These are phyloP conservation scores for Chiloscyllium plagiosum DNA, from an alignment of 2,113 vertebrate species.

Conservation along the genomic window DNA sequence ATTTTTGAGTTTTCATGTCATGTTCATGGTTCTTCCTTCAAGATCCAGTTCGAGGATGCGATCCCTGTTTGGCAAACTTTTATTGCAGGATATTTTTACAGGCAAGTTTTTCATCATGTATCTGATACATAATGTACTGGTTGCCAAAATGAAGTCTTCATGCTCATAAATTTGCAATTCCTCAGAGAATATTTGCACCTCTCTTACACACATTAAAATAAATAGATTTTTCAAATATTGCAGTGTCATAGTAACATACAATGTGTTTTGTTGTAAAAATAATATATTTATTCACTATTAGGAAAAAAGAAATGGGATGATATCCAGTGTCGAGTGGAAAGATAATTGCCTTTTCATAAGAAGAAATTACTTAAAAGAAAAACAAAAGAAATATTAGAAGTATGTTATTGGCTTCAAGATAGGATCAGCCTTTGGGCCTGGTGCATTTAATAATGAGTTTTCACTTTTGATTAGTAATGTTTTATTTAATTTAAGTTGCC, in stretches of 20 bases:
- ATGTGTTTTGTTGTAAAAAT: background rate
- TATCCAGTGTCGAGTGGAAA: background rate
- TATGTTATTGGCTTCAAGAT: background rate
- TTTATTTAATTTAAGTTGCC: constrained; percentile 13
- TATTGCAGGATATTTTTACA: background rate
- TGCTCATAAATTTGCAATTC: constrained; percentile 7
- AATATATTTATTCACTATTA: background rate
- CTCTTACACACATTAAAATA: background rate
- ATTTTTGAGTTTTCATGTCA: background rate
- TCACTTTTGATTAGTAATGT: constrained; percentile 25
- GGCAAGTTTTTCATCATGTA: background rate
- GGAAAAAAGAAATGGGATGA: background rate
- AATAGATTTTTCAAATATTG: constrained; percentile 1
- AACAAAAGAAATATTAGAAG: background rate
- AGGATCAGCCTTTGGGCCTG: background rate
- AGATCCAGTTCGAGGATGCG: background rate
- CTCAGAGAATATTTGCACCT: background rate
- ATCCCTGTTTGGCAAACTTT: background rate
- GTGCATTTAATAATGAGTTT: constrained; percentile 1
- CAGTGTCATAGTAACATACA: background rate
- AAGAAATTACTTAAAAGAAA: background rate
- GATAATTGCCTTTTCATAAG: background rate
- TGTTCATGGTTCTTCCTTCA: background rate
- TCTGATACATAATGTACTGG: background rate
- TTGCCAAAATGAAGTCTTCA: background rate